phyloP scores from a whole-genome alignment of 2,888 invertebrate species.

The Ischnus inquisitorius region DNA sequence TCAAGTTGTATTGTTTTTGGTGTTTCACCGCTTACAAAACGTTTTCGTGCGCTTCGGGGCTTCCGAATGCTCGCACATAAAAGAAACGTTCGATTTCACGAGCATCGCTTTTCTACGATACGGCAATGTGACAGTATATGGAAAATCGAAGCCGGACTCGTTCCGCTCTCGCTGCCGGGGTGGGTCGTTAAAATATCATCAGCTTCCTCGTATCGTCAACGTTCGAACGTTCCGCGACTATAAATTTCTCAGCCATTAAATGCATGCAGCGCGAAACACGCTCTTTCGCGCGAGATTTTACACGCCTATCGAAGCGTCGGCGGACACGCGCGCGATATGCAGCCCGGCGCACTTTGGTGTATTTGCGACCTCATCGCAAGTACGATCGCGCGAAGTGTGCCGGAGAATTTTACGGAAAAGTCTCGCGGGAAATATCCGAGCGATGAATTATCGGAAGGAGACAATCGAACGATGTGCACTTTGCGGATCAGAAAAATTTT shows the following conservation, averaged over 20 bases:
- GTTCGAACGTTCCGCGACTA: slow-evolving; percentile 56
- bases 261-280: slow-evolving; percentile 50
- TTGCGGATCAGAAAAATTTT: too few relatives aligned
- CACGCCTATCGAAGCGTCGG: background rate
- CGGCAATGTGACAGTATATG: background rate
- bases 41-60: too few relatives aligned
- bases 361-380: background rate
- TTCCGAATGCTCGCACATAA: background rate
- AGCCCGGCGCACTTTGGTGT: background rate
- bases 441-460: too few relatives aligned
- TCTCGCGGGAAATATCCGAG: background rate
- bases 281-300: slow-evolving; percentile 32
- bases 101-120: background rate
- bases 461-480: too few relatives aligned
- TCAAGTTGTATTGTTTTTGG: too few relatives aligned
- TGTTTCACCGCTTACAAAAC: too few relatives aligned
- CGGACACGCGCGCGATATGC: background rate
- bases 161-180: background rate
- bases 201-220: slow-evolving; percentile 38
- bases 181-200: slow-evolving; percentile 66
- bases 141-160: slow-evolving; percentile 9
- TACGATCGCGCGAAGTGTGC: too few relatives aligned
- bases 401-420: background rate
- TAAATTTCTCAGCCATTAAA: slow-evolving; percentile 63
- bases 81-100: background rate